These are phyloP conservation scores for Lysandra coridon DNA, from an alignment of 2,888 invertebrate genomes.

Conservation along the genomic window DNA sequence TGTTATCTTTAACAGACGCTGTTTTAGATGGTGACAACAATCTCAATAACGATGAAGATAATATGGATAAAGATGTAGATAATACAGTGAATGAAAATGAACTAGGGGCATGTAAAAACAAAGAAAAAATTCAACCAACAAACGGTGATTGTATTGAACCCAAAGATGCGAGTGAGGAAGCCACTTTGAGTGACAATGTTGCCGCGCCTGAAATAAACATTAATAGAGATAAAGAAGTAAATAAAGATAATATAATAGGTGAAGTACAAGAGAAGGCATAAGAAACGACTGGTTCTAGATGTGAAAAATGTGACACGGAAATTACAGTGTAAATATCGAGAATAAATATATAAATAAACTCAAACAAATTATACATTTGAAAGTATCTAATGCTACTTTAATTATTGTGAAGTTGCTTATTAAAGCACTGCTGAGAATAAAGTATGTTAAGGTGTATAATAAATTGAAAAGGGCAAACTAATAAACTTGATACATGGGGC, in stretches of 20 bases:
- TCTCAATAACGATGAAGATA: conserved; percentile 46
- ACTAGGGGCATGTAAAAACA: too few relatives aligned
- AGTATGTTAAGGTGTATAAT: background rate
- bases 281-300: background rate
- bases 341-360: background rate
- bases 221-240: background rate
- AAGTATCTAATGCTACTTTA: background rate
- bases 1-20: background rate
- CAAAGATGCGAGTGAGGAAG: background rate
- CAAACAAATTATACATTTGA: background rate
- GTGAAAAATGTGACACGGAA: background rate
- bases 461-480: background rate
- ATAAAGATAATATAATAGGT: background rate
- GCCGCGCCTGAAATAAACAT: background rate
- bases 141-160: background rate
- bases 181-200: background rate
- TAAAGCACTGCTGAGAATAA: background rate
- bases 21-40: conserved; percentile 43
- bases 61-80: background rate
- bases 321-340: conserved; percentile 2
- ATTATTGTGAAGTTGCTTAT: background rate
- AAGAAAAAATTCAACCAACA: background rate
- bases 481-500: background rate
- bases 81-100: background rate
- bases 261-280: background rate